Evolutionary conservation across 2,888 invertebrate species (phyloP).

Genomic region (Ormyrus pomaceus): DNA sequence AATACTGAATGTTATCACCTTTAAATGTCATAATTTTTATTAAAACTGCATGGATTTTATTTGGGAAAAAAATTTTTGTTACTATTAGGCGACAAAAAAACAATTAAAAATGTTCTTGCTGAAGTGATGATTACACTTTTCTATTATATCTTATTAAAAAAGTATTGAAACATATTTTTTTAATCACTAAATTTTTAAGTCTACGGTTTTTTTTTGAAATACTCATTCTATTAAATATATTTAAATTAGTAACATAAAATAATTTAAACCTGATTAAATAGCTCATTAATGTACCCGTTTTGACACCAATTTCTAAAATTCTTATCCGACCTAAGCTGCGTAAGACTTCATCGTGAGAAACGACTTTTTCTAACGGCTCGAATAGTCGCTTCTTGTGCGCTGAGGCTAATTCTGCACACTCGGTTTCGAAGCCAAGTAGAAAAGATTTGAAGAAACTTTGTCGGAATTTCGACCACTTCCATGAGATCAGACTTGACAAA

Average conservation of each 20-base stretch:
- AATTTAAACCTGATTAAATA: background rate
- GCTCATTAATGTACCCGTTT: constrained; percentile 64
- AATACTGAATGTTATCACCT: constrained; percentile 71
- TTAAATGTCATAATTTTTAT: constrained; percentile 3
- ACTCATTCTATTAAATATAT: background rate
- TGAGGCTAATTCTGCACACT: constrained; percentile 64
- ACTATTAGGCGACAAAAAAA: no score
- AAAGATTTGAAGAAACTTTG: constrained; percentile 63
- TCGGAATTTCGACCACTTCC: constrained; percentile 63
- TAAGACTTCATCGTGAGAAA: constrained; percentile 65
- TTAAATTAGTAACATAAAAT: background rate
- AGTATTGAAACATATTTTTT: no score
- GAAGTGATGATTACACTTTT: no score
- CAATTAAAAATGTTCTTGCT: no score
- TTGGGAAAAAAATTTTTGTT: no score
- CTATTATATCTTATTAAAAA: no score
- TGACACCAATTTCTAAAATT: constrained; percentile 70
- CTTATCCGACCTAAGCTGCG: constrained; percentile 65
- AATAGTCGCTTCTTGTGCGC: constrained; percentile 65
- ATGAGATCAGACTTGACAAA: constrained; percentile 58
- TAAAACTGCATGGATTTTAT: no score
- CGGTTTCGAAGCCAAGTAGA: constrained; percentile 68
- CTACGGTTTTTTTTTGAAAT: no score
- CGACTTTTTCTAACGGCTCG: constrained; percentile 58
- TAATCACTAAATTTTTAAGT: no score